Evolutionary conservation across 2,888 invertebrate genomes (phyloP).

Genomic region (Tachystola acroxantha): DNA sequence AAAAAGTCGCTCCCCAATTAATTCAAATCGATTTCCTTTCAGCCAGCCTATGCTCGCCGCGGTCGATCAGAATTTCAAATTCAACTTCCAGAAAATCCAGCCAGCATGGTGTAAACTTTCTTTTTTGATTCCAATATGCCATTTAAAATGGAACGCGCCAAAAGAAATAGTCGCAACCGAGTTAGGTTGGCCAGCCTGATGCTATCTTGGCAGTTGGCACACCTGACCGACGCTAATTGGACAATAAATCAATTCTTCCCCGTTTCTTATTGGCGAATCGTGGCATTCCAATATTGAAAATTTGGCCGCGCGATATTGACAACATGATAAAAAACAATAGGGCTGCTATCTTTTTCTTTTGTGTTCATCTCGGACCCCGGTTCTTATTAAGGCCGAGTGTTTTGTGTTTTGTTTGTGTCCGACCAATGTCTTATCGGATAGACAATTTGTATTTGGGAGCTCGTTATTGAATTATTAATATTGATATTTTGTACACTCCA

Average conservation of each 20-base stretch:
- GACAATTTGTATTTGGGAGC: constrained; percentile 73
- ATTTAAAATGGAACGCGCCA: constrained; percentile 69
- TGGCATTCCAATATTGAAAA: constrained; percentile 78
- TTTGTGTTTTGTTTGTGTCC: constrained; percentile 66
- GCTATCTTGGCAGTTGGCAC: constrained; percentile 79
- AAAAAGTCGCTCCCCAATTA: constrained; percentile 61
- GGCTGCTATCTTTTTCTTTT: constrained; percentile 74
- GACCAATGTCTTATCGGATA: constrained; percentile 67
- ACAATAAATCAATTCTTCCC: constrained; percentile 79
- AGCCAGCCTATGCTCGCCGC: constrained; percentile 45
- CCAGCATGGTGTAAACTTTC: constrained; percentile 71
- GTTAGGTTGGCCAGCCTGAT: constrained; percentile 75
- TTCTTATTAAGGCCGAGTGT: constrained; percentile 70
- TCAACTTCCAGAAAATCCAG: constrained; percentile 58
- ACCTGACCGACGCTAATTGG: constrained; percentile 79
- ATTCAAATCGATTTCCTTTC: constrained; percentile 75
- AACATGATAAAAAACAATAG: constrained; percentile 78
- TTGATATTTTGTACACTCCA: constrained; percentile 40
- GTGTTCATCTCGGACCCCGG: constrained; percentile 71
- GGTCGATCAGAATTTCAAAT: constrained; percentile 75
- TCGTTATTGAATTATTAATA: constrained; percentile 73
- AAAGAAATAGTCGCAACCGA: constrained; percentile 69
- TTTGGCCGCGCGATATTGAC: constrained; percentile 78
- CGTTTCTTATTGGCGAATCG: constrained; percentile 78
- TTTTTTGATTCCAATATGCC: constrained; percentile 75